Base-by-base conservation (phyloP, 2,113 vertebrate genomes). In the Fulmarus glacialis region DNA sequence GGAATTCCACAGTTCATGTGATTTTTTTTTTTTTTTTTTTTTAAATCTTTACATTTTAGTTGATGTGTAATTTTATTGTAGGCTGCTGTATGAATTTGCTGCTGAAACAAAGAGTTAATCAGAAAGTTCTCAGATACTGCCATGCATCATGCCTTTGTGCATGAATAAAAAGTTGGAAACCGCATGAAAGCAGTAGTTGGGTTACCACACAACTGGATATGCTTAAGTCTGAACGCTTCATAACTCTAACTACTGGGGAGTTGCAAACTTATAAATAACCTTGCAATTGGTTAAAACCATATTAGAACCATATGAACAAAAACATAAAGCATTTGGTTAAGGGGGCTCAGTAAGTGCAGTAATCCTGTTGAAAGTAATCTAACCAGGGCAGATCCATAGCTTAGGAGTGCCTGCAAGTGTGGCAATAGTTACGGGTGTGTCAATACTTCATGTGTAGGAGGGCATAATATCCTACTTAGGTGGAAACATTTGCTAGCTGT, bases 201-300 rank as follows among this genome's bases (percentile, higher is more conserved):
- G 98, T 99, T 98, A 98, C 98, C 98, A 97, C 99, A 99, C 98
- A 98, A 99, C 99, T 99, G 99, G 98, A 99, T 99, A 98, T 98
- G 98, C 98, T 99, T 99, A 99, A 99, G 98, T 98, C 98, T 98
- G 98, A 99, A 99, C 93, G 98, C 99, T 99, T 99, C 98, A 98
- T 99, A 99, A 99, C 98, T 99, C 97, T 98, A 98, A 98, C 98
- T 98, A 98, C 98, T 99, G 99, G 98, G 98, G 98, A 99, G 98
- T 95, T 98, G 98, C 98, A 98, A 98, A 98, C 98, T 99, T 99
- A 99, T 99, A 99, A 99, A 99, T 99, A 99, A 99, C 98, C 97
- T 98, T 98, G 97, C 98, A 98, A 99, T 99, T 99, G 99, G 99
- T 99, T 99, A 98, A 98, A 99, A 98, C 96, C 96, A 96, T 99